Evolutionary conservation across 37 sponge, comb jelly and placozoan species (phyloP).

Genomic region (Oscarella lobularis): DNA sequence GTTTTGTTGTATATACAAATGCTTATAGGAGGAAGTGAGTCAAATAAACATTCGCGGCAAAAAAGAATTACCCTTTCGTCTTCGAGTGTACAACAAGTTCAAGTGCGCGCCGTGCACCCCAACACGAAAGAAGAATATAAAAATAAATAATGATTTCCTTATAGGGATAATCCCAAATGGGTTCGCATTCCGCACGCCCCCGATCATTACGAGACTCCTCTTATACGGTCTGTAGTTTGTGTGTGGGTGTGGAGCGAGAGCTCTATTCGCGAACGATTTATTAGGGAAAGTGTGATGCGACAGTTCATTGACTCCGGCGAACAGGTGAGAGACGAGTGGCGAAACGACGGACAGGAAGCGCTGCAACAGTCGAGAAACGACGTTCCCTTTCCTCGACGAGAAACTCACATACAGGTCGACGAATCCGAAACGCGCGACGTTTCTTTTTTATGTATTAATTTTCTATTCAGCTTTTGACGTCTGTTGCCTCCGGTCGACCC

Average conservation of each 20-base stretch:
- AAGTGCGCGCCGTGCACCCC: no score
- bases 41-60: neutral
- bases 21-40: neutral
- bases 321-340: neutral
- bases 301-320: neutral
- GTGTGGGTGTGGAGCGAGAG: neutral
- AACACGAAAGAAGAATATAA: no score
- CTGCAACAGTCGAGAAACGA: neutral
- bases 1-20: no score
- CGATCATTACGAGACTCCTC: neutral
- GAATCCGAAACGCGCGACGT: neutral
- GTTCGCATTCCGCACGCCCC: neutral
- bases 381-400: neutral
- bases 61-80: neutral
- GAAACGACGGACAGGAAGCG: neutral
- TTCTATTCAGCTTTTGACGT: neutral
- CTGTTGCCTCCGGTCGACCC: neutral
- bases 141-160: neutral
- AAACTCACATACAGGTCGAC: neutral
- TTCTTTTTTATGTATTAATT: neutral
- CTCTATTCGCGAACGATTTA: neutral
- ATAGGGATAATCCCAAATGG: neutral
- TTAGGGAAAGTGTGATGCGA: neutral
- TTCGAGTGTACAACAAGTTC: neutral
- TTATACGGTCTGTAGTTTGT: neutral